Evolutionary conservation across 2,113 vertebrate species (phyloP), one percentile per base, ranked within the genome.

Genomic region (Edolisoma coerulescens): DNA sequence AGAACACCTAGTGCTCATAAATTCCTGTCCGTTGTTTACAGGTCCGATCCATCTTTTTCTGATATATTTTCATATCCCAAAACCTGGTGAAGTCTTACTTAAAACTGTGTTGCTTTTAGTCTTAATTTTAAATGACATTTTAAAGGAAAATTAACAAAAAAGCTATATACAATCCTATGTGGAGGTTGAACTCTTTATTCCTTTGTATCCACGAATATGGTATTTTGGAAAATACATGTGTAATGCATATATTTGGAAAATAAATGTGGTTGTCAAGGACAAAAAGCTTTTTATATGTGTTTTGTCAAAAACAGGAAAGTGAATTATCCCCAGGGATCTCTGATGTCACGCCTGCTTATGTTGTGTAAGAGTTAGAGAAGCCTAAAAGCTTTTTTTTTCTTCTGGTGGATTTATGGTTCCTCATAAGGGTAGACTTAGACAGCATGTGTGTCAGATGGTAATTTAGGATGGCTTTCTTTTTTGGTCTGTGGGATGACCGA

Each of bases 191-290:
- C 27, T 73, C 24, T 75, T 81, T 78, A 60, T 91, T 87, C 24
- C 49, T 94, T 78, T 79, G 10, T 63, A 65, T 35, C 11, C 4
- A 8, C 75, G 42, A 73, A 54, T 73, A 20, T 64, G 22, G 4
- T 79, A 19, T 73, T 95, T 87, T 76, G 24, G n/a, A 79, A 95
- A 84, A 86, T 57, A 54, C 35, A 67, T 27, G 8, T 39, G 6
- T 84, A 47, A 54, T 59, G 52, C 37, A 44, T 44, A 27, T 45
- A 53, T 95, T 93, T 68, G 41, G 32, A 61, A 95, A 91, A 84
- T 59, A 53, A 73, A 67, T 60, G 28, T 82, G 56, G 16, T 35
- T 79, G 57, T 87, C 45, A 69, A 64, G 57, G 69, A 79, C 14
- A 83, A 35, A 91, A 91, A 82, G n/a, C 77, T 92, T 74, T 78